Percentiles rank a stretch among this genome's conserved stretches.
Conservation (phyloP, 2,888 invertebrate species). For the Synergus gifuensis region DNA sequence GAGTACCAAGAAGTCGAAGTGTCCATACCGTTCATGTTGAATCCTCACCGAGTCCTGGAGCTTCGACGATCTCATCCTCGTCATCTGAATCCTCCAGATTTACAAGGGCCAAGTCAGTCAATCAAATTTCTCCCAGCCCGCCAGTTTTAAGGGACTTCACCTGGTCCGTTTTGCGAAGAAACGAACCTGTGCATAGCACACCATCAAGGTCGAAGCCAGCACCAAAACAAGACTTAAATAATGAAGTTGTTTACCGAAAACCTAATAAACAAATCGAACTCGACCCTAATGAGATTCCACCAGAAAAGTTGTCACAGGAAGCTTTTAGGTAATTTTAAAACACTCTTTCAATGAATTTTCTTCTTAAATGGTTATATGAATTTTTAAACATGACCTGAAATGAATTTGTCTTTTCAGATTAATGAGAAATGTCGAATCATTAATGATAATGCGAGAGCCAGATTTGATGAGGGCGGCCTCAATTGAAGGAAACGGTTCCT, state of each 20-base stretch:
- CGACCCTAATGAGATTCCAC: slow-evolving; percentile 79
- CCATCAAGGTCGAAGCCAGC: slow-evolving; percentile 62
- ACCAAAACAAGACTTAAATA: slow-evolving; percentile 59
- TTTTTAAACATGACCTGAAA: not conserved
- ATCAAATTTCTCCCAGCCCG: slow-evolving; percentile 73
- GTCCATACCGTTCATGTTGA: slow-evolving; percentile 78
- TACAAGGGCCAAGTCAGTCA: slow-evolving; percentile 76
- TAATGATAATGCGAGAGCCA: slow-evolving; percentile 83
- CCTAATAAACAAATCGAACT: slow-evolving; percentile 72
- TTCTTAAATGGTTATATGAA: not conserved
- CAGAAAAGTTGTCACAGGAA: slow-evolving; percentile 84
- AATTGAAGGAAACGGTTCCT: slow-evolving; percentile 56
- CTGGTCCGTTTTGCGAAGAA: slow-evolving; percentile 79
- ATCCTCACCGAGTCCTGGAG: slow-evolving; percentile 52
- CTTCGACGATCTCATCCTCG: slow-evolving; percentile 53
- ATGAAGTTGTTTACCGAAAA: slow-evolving; percentile 65
- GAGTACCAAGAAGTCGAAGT: slow-evolving; percentile 79
- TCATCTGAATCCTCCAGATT: slow-evolving; percentile 65
- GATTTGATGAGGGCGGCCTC: slow-evolving; percentile 77
- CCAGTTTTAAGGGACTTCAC: slow-evolving; percentile 80
- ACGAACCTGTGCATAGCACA: slow-evolving; percentile 65
- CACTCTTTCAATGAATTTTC: too few relatives aligned
- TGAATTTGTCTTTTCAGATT: slow-evolving; percentile 73
- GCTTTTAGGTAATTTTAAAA: slow-evolving; percentile 78
- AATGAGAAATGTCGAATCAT: slow-evolving; percentile 83